Evolutionary conservation across 2,113 vertebrate genomes (phyloP).

Genomic region (Agapornis roseicollis): DNA sequence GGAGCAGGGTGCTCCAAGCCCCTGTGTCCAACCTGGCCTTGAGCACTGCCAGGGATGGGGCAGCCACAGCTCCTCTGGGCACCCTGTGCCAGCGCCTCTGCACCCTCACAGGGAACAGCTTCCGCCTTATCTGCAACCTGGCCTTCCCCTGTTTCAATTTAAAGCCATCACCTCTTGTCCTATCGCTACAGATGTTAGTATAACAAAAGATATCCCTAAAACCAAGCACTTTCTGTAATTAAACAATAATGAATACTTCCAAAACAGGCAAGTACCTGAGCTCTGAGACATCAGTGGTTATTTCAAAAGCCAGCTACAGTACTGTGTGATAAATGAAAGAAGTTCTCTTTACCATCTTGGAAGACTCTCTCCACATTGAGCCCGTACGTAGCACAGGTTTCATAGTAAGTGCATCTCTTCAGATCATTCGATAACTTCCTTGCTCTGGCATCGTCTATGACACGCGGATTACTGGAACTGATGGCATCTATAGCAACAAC

Average conservation of each 20-base stretch:
- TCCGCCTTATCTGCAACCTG: neutral
- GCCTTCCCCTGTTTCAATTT: neutral
- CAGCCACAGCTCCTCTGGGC: too few species aligned
- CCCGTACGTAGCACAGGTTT: conserved; percentile 96
- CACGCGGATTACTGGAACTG: conserved; percentile 89
- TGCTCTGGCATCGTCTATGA: conserved; percentile 90
- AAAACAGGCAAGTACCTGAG: neutral
- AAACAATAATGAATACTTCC: neutral
- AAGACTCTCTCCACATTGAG: conserved; percentile 98
- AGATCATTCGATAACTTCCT: conserved; percentile 93
- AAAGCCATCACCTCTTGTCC: neutral
- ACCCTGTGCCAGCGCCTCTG: neutral
- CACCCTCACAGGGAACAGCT: neutral
- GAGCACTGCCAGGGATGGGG: neutral
- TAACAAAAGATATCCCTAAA: neutral
- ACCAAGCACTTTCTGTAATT: fast-evolving
- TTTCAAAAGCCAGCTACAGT: neutral
- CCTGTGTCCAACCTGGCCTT: neutral
- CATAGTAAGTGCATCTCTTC: conserved; percentile 97
- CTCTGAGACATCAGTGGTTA: fast-evolving
- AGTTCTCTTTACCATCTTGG: conserved; percentile 85
- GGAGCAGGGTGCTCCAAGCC: neutral
- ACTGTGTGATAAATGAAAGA: neutral
- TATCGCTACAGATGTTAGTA: fast-evolving
- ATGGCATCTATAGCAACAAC: conserved; percentile 84